Evolutionary conservation across 2,888 invertebrate genomes (phyloP).

Genomic region (Ennomos erosarius): DNA sequence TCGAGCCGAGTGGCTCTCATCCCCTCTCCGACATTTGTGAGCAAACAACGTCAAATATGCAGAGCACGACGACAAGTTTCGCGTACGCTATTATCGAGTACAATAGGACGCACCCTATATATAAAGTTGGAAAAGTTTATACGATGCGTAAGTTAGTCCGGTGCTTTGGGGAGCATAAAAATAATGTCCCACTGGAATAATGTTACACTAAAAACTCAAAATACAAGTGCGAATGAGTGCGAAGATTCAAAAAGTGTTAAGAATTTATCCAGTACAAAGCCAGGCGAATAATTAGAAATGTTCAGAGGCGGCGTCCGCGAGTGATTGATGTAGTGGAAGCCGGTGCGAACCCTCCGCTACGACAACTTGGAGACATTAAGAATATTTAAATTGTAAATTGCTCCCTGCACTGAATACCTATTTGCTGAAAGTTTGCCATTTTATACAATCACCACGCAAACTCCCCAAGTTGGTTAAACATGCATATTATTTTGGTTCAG

Average conservation of each 20-base stretch:
- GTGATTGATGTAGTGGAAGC: conserved; percentile 85
- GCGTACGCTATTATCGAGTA: conserved; percentile 30
- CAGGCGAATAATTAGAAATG: conserved; percentile 82
- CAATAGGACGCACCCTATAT: conserved; percentile 30
- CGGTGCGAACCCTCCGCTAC: conserved; percentile 57
- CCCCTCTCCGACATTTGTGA: conserved; percentile 59
- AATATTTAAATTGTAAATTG: conserved; percentile 85
- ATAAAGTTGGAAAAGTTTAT: conserved; percentile 30
- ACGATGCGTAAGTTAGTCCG: conserved; percentile 15
- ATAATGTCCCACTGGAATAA: conserved; percentile 3
- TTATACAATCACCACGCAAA: conserved; percentile 56
- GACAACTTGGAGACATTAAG: conserved; percentile 83
- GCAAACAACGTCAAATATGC: conserved; percentile 76
- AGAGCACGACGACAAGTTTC: conserved; percentile 51
- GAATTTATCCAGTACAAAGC: conserved; percentile 65
- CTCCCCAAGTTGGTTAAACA: conserved; percentile 38
- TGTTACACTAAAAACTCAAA: conserved; percentile 1
- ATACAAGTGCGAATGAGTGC: conserved; percentile 7
- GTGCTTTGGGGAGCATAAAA: conserved; percentile 13
- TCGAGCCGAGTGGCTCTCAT: conserved; percentile 71
- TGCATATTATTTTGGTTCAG: conserved; percentile 31
- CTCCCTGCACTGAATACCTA: conserved; percentile 84
- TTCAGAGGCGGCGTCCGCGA: conserved; percentile 81
- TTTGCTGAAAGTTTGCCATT: conserved; percentile 72
- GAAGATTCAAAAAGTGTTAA: conserved; percentile 47